These are phyloP conservation scores for Saturnia japonica DNA, from an alignment of 2,888 invertebrate species.

Conservation along the genomic window DNA sequence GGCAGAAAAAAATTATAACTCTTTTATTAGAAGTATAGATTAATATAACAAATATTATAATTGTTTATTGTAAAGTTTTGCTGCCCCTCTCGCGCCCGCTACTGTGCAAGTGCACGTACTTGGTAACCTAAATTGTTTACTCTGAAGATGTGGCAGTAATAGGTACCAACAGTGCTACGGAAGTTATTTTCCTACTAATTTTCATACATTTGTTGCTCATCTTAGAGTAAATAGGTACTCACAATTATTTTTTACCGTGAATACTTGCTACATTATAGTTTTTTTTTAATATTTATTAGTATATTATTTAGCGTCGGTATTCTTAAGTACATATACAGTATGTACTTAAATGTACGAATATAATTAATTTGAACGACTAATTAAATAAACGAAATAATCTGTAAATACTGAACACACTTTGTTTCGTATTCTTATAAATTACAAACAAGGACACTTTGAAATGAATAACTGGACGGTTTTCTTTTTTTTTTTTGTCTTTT, in stretches of 20 bases:
- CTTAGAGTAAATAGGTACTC: background rate
- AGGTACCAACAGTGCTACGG: background rate
- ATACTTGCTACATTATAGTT: background rate
- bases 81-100: too few species aligned
- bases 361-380: background rate
- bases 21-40: too few species aligned
- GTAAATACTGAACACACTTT: constrained; percentile 60
- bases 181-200: background rate
- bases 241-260: background rate
- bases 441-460: constrained; percentile 53
- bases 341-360: background rate
- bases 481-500: constrained; percentile 13
- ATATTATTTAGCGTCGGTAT: background rate
- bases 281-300: background rate
- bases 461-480: constrained; percentile 59
- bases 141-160: background rate
- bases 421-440: constrained; percentile 48
- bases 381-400: constrained; percentile 17
- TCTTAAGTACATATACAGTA: background rate
- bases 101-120: background rate
- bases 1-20: too few species aligned
- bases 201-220: background rate
- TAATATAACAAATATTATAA: too few species aligned
- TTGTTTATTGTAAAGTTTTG: too few species aligned
- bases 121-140: background rate